These are phyloP conservation scores for Stenoptilia bipunctidactyla DNA, from an alignment of 2,888 invertebrate genomes.

Conservation along the genomic window DNA sequence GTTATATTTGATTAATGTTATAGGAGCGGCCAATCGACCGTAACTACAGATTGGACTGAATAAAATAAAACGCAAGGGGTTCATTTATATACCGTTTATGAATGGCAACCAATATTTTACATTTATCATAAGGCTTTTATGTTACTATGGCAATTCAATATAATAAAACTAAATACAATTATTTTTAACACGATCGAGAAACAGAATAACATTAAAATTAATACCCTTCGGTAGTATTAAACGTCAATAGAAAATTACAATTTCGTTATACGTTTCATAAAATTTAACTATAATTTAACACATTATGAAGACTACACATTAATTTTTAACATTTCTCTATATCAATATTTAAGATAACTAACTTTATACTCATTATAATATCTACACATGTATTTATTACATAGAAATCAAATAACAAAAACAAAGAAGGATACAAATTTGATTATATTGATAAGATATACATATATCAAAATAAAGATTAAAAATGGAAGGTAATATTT, in stretches of 20 bases:
- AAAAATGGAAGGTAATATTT: too few relatives aligned
- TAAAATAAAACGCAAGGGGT: constrained; percentile 4
- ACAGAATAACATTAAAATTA: constrained; percentile 7
- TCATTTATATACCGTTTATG: constrained; percentile 22
- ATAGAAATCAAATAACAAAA: too few relatives aligned
- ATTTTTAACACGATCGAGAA: too few relatives aligned
- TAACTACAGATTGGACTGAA: neutral
- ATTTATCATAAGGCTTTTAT: constrained; percentile 48
- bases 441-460: too few relatives aligned
- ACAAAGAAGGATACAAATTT: too few relatives aligned
- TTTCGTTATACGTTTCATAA: constrained; percentile 6
- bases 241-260: constrained; percentile 4
- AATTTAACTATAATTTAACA: constrained; percentile 1
- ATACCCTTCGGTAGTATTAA: neutral
- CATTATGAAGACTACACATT: neutral
- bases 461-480: too few relatives aligned
- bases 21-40: neutral
- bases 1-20: neutral
- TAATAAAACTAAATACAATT: constrained; percentile 1
- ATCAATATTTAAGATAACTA: too few relatives aligned
- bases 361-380: too few relatives aligned
- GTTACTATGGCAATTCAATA: constrained; percentile 29
- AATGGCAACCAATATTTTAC: constrained; percentile 55
- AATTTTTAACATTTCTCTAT: neutral
- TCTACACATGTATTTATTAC: too few relatives aligned